Percentiles rank a stretch among this genome's conserved stretches.
Evolutionary conservation across 1,140 invertebrate genomes (phyloP).

Genomic region (Papilio dardanus): DNA sequence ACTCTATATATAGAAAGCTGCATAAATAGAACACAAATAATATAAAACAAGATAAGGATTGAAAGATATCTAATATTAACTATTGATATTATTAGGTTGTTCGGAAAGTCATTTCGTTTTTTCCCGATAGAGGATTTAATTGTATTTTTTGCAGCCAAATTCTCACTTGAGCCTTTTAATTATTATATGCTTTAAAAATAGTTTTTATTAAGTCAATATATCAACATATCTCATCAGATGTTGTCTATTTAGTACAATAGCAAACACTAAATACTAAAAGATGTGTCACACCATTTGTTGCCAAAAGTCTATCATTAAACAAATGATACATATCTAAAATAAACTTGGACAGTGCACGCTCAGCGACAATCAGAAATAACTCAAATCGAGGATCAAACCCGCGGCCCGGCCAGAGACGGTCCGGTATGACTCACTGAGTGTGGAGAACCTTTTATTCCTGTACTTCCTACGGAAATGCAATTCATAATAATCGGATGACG

Average conservation of each 20-base stretch:
- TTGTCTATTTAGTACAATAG: background rate
- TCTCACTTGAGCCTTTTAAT: too few relatives aligned
- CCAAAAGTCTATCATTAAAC: background rate
- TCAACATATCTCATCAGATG: background rate
- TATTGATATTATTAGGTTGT: background rate
- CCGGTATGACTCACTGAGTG: background rate
- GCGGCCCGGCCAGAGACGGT: background rate
- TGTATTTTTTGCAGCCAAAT: too few relatives aligned
- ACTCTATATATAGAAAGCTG: background rate
- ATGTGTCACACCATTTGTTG: background rate
- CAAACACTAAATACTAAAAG: background rate
- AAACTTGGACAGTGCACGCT: background rate
- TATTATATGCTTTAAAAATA: too few relatives aligned
- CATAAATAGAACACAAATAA: background rate
- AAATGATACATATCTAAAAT: background rate
- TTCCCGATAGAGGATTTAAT: too few relatives aligned
- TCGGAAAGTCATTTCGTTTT: too few relatives aligned
- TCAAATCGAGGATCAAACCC: background rate
- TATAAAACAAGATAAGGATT: background rate
- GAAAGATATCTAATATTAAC: slow-evolving; percentile 2
- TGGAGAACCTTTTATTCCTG: background rate
- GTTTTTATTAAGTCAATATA: too few relatives aligned
- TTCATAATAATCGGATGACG: background rate
- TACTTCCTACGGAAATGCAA: slow-evolving; percentile 19
- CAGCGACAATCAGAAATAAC: background rate